phyloP scores from a whole-genome alignment of 1,140 invertebrate species.

The Hyposmocoma kahamanoa region DNA sequence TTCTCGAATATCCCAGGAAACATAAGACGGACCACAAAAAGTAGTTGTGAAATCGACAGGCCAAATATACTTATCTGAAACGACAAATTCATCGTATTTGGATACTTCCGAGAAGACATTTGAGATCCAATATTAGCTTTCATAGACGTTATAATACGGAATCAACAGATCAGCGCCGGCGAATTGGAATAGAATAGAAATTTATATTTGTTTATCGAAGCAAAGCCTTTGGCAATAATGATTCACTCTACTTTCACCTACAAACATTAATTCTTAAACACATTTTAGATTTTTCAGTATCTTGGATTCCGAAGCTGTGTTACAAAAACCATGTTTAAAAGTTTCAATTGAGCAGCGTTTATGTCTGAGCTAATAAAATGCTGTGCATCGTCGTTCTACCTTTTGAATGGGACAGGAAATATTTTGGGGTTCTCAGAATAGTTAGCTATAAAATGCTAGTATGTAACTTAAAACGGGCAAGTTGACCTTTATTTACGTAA shows the following conservation, averaged over 20 bases:
- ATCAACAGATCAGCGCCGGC: conserved; percentile 25
- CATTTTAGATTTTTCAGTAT: no score
- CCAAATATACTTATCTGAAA: conserved; percentile 6
- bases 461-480: background rate
- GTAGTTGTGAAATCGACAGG: conserved; percentile 8
- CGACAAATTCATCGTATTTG: conserved; percentile 4
- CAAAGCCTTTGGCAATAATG: conserved; percentile 32
- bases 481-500: conserved; percentile 47
- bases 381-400: no score
- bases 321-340: no score
- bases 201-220: conserved; percentile 51
- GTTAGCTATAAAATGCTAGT: background rate
- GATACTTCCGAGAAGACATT: conserved; percentile 25
- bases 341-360: no score
- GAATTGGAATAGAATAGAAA: conserved; percentile 41
- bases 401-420: background rate
- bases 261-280: no score
- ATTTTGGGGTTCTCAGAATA: background rate
- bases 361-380: no score
- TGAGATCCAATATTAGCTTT: conserved; percentile 47
- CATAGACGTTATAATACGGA: conserved; percentile 34
- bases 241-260: conserved; percentile 54
- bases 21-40: background rate
- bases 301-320: no score
- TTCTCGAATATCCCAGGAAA: no score